Evolutionary conservation across 2,113 vertebrate genomes (phyloP), one percentile per base, ranked within the genome.

Genomic region (Plestiodon gilberti): DNA sequence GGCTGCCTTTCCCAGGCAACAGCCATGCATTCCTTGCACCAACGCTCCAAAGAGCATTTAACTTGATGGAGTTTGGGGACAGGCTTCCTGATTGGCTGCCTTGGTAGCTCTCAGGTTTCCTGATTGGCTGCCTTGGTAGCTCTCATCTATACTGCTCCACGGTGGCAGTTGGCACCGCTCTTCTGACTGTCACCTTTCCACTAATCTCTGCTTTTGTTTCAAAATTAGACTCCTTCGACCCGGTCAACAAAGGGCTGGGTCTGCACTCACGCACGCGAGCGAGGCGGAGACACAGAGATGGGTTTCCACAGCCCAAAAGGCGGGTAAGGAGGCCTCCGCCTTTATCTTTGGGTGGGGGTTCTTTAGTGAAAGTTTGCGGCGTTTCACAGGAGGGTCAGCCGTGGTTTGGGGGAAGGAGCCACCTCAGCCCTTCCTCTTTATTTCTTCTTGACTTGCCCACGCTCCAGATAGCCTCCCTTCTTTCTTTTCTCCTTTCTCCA

Each of bases 241-340:
- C 97, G 85, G 91, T 97, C 91, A 97, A 92, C 91, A 97, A 97
- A 95, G 97, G 96, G 87, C 93, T 95, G 76, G 95, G 93, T 93
- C 94, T 96, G 13, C 96, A 93, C 67, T 87, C 95, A 25, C 97
- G 97, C 61, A 96, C 94, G 15, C 95, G 94, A 96, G 93, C 96
- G 14, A 97, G 96, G 64, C 96, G 98, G 93, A 98, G 97, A 93
- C 97, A 97, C 79, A 94, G 97, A 92, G 98, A 98, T 3, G 96
- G 97, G 82, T 98, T 96, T 74, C 96, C 96, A 0, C 94, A 97
- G 86, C 96, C 98, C 3, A 98, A 98, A 70, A 93, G 97, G 94
- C 93, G 94, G 97, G 99, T 99, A 96, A 98, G 98, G 89, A 94
- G 55, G 55, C 5, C 55, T 57, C 11, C 2, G 10, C 17, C 55